phyloP scores from a whole-genome alignment of 2,797 vertebrate genomes.

The Ispidina lecontei region DNA sequence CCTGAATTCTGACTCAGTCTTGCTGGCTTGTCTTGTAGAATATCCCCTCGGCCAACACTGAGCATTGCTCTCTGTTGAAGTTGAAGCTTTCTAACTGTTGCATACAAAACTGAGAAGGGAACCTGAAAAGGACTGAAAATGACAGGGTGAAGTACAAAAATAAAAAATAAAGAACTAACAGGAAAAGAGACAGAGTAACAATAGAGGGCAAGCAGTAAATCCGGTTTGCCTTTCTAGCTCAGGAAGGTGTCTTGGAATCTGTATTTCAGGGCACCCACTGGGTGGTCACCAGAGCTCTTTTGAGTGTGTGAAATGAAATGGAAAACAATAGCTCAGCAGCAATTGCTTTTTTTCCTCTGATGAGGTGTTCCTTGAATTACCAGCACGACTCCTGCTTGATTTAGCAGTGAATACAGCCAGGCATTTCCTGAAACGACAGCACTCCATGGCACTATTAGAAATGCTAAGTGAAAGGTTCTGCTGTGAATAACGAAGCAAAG shows the following conservation, averaged over 20 bases:
- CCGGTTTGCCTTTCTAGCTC: slow-evolving; percentile 46
- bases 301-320: slow-evolving; percentile 72
- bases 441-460: slow-evolving; percentile 37
- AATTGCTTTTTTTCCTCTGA: slow-evolving; percentile 50
- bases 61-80: fast-evolving
- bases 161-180: slow-evolving; percentile 41
- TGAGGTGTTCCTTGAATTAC: slow-evolving; percentile 68
- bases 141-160: slow-evolving; percentile 47
- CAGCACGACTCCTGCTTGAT: slow-evolving; percentile 66
- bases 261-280: slow-evolving; percentile 60
- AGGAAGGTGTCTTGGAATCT: slow-evolving; percentile 61
- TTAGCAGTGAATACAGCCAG: slow-evolving; percentile 58
- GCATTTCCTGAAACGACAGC: slow-evolving; percentile 62
- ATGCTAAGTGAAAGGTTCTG: slow-evolving; percentile 52
- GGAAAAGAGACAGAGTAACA: slow-evolving; percentile 49
- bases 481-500: slow-evolving; percentile 6
- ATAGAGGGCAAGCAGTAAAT: slow-evolving; percentile 51
- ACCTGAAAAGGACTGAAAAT: slow-evolving; percentile 60
- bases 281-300: slow-evolving; percentile 62
- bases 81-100: neutral
- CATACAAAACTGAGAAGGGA: neutral
- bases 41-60: neutral
- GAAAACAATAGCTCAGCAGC: slow-evolving; percentile 70
- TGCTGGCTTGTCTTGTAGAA: neutral
- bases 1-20: slow-evolving; percentile 7